Base-by-base conservation (phyloP, 1,140 invertebrate species). In the Pogonomyrmex californicus region DNA sequence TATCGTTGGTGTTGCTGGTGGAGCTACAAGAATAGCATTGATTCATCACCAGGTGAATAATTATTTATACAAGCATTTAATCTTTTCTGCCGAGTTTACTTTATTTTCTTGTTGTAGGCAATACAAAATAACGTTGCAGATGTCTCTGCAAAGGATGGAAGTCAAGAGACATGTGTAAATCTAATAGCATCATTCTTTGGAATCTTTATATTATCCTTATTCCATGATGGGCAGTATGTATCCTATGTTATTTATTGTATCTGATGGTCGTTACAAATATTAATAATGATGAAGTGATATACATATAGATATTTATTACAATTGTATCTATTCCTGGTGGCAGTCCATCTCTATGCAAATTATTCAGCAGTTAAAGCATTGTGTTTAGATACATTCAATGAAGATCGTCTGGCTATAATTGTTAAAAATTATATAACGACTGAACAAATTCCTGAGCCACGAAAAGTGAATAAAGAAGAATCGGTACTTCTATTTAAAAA, bases 151-250 rank as follows among this genome's bases (percentile, higher is more conserved):
- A 99, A 99, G 96, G 99, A 99, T 95, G 98, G 98, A 9, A 99
- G 98, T 88, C 99, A 99, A 96, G 99, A 99, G 94, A 99, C 98
- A 0, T 96, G 98, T 89, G 98, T 99, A 0, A 99, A 99, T 95
- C 95, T 99, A 62, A 93, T 98, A 47, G 98, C 98, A 12, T 97
- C 99, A 5, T 93, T 98, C 75, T 91, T 97, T 14, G 98, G 98
- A 79, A 96, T 99, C 51, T 95, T 97, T 38, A 93, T 99, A 65
- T 95, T 99, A 1, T 97, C 97, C 44, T 88, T 96, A n/a, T 95
- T 98, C 12, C 96, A 96, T 49, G 96, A 96, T 71, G 94, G 95
- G 86, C 88, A 91, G 94, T 96, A 94, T 94, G 92, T 94, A 75
- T 41, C 14, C 58, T 2, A 9, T 81, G 71, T 23, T 51, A 54